Conservation (phyloP, 1,140 invertebrate species). For the Cotesia chilonis region DNA sequence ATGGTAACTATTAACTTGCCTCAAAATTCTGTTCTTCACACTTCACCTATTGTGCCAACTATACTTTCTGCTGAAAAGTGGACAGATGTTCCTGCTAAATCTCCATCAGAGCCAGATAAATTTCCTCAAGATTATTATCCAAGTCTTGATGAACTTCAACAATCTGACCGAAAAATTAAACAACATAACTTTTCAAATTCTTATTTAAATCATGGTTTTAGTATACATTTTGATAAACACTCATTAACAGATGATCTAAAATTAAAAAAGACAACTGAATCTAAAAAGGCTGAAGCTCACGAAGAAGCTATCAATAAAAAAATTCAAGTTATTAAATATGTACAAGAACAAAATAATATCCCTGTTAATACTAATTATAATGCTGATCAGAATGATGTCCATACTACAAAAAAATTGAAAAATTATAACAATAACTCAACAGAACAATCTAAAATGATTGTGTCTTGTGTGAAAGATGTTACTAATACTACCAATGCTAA, state of each 20-base stretch:
- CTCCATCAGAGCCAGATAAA: conserved; percentile 53
- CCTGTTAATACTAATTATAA: conserved; percentile 42
- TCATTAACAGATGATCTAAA: conserved; percentile 53
- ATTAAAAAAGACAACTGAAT: conserved; percentile 53
- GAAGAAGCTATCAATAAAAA: conserved; percentile 60
- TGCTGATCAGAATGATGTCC: conserved; percentile 44
- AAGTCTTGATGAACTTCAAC: conserved; percentile 59
- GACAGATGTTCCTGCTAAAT: conserved; percentile 54
- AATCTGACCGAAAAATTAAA: conserved; percentile 53
- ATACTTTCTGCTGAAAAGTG: conserved; percentile 51
- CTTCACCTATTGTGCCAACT: conserved; percentile 51
- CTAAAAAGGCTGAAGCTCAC: conserved; percentile 54
- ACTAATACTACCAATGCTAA: conserved; percentile 37
- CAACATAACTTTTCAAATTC: conserved; percentile 50
- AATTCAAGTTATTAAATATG: conserved; percentile 58
- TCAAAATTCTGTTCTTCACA: conserved; percentile 52
- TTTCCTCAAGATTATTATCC: conserved; percentile 60
- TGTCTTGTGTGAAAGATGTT: conserved; percentile 41
- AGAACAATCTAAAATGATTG: conserved; percentile 23
- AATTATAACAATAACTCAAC: conserved; percentile 30
- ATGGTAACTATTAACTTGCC: conserved; percentile 65
- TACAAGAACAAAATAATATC: conserved; percentile 52
- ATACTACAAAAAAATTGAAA: conserved; percentile 42
- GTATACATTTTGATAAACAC: conserved; percentile 55
- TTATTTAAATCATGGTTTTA: conserved; percentile 49